Evolutionary conservation across 1,140 invertebrate genomes (phyloP).

Genomic region (Drosophila triauraria): DNA sequence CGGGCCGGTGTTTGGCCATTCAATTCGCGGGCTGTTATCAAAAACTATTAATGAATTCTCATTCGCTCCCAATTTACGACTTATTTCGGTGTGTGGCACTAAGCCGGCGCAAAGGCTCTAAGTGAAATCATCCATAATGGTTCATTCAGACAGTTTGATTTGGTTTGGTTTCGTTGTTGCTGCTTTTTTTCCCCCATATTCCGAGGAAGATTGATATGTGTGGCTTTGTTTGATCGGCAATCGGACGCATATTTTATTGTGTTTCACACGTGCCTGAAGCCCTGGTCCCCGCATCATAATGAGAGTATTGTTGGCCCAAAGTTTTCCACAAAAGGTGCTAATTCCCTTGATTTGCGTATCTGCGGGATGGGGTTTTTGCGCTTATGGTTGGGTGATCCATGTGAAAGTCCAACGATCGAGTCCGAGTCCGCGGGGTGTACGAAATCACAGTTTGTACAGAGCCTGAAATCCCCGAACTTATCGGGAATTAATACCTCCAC

Average conservation of each 20-base stretch:
- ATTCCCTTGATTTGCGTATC: conserved; percentile 51
- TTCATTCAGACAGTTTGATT: conserved; percentile 43
- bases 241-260: conserved; percentile 58
- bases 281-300: conserved; percentile 20
- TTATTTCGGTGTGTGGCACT: conserved; percentile 63
- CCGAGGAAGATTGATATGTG: conserved; percentile 70
- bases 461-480: conserved; percentile 65
- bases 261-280: conserved; percentile 62
- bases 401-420: conserved; percentile 38
- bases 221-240: conserved; percentile 66
- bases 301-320: conserved; percentile 66
- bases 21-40: conserved; percentile 76
- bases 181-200: not conserved
- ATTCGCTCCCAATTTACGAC: conserved; percentile 71
- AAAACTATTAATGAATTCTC: conserved; percentile 73
- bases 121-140: conserved; percentile 75
- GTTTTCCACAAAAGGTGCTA: conserved; percentile 79
- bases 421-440: conserved; percentile 20
- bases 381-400: conserved; percentile 4
- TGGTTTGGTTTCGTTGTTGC: conserved; percentile 2
- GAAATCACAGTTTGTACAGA: conserved; percentile 49
- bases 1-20: conserved; percentile 59
- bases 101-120: conserved; percentile 49
- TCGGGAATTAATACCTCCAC: conserved; percentile 72
- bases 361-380: conserved; percentile 2